phyloP scores from a whole-genome alignment of 2,888 invertebrate species.

The Brenthis ino region DNA sequence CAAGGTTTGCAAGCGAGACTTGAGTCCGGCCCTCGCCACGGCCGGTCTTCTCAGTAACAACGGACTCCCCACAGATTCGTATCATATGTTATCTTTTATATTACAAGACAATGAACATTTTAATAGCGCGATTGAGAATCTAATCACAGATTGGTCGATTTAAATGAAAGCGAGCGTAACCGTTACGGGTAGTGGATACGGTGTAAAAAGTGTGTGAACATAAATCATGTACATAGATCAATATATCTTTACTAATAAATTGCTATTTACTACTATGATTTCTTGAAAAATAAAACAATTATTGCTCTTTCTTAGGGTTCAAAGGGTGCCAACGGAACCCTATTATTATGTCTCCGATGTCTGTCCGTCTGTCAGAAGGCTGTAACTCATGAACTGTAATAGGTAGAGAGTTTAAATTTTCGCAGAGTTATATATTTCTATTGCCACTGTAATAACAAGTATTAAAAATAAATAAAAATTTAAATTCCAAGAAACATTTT shows the following conservation, averaged over 20 bases:
- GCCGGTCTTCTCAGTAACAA: constrained; percentile 77
- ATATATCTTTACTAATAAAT: not conserved
- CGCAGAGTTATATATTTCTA: too few relatives aligned
- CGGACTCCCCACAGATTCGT: constrained; percentile 63
- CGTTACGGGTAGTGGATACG: constrained; percentile 32
- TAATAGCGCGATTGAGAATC: constrained; percentile 56
- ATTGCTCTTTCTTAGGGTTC: too few relatives aligned
- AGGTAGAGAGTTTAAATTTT: too few relatives aligned
- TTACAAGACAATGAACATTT: constrained; percentile 46
- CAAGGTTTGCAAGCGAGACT: constrained; percentile 64
- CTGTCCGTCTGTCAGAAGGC: too few relatives aligned
- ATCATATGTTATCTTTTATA: constrained; percentile 20
- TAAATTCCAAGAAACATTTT: too few relatives aligned
- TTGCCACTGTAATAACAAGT: too few relatives aligned
- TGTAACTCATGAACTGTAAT: too few relatives aligned
- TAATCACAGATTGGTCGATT: constrained; percentile 52
- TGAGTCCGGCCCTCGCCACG: constrained; percentile 75
- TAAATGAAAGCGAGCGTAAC: constrained; percentile 37
- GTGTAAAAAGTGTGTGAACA: constrained; percentile 21
- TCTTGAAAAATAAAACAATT: too few relatives aligned
- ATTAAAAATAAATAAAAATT: too few relatives aligned
- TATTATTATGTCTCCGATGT: too few relatives aligned
- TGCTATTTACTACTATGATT: too few relatives aligned
- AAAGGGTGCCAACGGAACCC: too few relatives aligned
- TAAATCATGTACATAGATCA: constrained; percentile 10